These are phyloP conservation scores for Cerastis rubricosa DNA, from an alignment of 2,888 invertebrate genomes.

Conservation along the genomic window DNA sequence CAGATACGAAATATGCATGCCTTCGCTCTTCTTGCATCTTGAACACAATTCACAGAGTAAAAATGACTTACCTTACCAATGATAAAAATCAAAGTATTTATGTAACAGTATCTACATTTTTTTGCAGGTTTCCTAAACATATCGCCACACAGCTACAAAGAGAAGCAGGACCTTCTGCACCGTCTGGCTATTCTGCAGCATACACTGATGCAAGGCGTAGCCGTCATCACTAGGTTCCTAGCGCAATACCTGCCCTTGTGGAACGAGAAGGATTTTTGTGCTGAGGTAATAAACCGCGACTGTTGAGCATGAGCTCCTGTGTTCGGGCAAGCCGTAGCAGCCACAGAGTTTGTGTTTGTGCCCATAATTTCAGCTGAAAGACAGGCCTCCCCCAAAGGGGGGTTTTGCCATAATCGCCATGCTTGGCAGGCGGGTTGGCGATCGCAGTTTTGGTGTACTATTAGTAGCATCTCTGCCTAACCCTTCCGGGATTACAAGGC, in stretches of 20 bases:
- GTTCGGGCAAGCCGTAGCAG: neutral
- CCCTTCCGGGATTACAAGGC: neutral
- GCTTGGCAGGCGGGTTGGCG: no score
- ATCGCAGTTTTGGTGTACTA: no score
- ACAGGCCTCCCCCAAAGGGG: no score
- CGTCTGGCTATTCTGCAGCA: conserved; percentile 80
- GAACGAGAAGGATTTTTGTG: conserved; percentile 85
- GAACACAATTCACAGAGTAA: neutral
- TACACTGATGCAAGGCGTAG: conserved; percentile 83
- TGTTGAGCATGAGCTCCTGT: neutral
- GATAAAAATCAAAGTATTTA: neutral
- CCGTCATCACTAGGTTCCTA: conserved; percentile 83
- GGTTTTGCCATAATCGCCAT: no score
- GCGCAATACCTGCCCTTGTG: conserved; percentile 85
- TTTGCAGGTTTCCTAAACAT: conserved; percentile 82
- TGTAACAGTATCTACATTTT: neutral
- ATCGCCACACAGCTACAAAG: conserved; percentile 79
- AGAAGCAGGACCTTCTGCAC: conserved; percentile 81
- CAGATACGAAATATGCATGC: no score
- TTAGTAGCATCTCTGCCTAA: neutral
- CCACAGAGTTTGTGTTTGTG: neutral
- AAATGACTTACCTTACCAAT: no score
- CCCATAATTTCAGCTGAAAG: no score
- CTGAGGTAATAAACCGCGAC: conserved; percentile 76
- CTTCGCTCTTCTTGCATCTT: no score